Conservation (phyloP, 2,797 vertebrate genomes). For the Allobates femoralis region DNA sequence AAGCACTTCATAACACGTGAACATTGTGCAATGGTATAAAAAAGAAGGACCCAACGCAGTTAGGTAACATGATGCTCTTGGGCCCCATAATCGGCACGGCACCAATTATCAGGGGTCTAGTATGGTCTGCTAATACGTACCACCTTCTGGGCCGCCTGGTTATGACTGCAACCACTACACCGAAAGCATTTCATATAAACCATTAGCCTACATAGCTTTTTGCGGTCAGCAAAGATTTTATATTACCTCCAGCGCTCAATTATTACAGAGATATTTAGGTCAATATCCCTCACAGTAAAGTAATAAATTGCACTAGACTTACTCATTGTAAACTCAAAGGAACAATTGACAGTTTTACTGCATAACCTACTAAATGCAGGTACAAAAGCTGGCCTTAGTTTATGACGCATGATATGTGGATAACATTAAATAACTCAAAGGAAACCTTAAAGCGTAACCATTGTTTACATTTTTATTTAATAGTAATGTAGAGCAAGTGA, state of each 20-base stretch:
- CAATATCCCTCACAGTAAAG: background rate
- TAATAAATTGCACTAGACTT: background rate
- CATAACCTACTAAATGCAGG: background rate
- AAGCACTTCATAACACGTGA: background rate
- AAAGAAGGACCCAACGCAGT: background rate
- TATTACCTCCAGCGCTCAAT: background rate
- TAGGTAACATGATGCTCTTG: too few species aligned
- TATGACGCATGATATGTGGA: background rate
- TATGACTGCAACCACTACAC: too few species aligned
- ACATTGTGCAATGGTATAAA: background rate
- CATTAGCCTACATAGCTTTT: too few species aligned
- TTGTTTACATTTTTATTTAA: too few species aligned
- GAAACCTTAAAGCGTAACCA: too few species aligned
- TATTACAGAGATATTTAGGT: background rate
- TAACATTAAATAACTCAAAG: conserved; percentile 6
- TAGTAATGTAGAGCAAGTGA: too few species aligned
- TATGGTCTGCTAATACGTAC: too few species aligned
- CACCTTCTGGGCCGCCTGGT: too few species aligned
- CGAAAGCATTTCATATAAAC: background rate
- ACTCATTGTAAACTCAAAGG: background rate
- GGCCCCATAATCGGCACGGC: too few species aligned
- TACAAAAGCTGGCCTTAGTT: background rate
- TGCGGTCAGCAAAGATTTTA: too few species aligned
- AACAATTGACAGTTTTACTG: background rate
- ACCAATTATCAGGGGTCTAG: too few species aligned